Conservation (phyloP, 2,888 invertebrate genomes). For the Petrolisthes manimaculis region DNA sequence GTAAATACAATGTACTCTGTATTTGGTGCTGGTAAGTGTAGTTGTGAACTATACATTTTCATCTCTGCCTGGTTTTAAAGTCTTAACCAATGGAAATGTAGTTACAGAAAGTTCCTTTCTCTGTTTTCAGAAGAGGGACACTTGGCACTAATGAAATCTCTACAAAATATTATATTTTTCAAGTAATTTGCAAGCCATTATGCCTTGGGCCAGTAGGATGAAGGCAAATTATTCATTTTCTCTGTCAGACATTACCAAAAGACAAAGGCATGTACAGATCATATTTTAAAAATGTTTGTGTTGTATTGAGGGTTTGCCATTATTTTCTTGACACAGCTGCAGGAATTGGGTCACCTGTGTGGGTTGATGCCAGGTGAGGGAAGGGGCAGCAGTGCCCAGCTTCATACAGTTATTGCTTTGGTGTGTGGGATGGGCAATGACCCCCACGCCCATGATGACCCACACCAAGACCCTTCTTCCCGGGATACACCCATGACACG, state of each 20-base stretch:
- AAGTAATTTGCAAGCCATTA: too few relatives aligned
- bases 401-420: constrained; percentile 89
- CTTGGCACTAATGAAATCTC: too few relatives aligned
- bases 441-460: constrained; percentile 69
- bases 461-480: constrained; percentile 52
- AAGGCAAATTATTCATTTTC: too few relatives aligned
- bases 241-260: neutral
- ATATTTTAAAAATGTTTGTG: neutral
- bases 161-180: too few relatives aligned
- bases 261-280: neutral
- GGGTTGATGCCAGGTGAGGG: constrained; percentile 81
- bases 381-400: constrained; percentile 80
- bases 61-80: too few relatives aligned
- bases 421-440: constrained; percentile 90
- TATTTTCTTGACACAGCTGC: constrained; percentile 74
- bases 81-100: too few relatives aligned
- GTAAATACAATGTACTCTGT: constrained; percentile 70
- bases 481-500: constrained; percentile 81
- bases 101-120: too few relatives aligned
- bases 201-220: too few relatives aligned
- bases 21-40: neutral
- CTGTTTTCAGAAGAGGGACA: too few relatives aligned
- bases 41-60: too few relatives aligned
- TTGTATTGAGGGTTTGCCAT: neutral
- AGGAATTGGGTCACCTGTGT: constrained; percentile 88